phyloP scores from a whole-genome alignment of 2,888 invertebrate genomes.

The Chymomyza procnemis region DNA sequence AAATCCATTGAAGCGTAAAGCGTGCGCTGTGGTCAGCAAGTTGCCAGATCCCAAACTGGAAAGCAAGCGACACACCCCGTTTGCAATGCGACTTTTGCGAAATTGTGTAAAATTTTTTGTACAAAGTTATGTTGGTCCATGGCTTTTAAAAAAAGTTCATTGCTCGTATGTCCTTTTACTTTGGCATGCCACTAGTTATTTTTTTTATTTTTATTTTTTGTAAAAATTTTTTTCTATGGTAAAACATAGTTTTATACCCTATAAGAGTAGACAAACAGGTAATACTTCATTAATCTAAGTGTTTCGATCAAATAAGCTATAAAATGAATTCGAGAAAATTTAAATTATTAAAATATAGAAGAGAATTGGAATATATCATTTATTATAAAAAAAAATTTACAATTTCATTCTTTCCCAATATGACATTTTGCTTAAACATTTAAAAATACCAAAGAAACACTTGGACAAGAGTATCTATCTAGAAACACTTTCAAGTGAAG shows the following conservation, averaged over 20 bases:
- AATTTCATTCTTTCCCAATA: too few species aligned
- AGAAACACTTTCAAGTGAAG: too few species aligned
- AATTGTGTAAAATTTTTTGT: not conserved
- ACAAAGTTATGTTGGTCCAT: not conserved
- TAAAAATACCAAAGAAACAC: too few species aligned
- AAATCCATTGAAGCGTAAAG: constrained; percentile 60
- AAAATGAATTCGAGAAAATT: too few species aligned
- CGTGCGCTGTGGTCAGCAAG: constrained; percentile 35
- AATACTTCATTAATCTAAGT: too few species aligned
- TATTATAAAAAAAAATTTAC: too few species aligned
- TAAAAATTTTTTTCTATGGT: not conserved
- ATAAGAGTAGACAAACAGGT: not conserved
- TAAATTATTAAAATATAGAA: too few species aligned
- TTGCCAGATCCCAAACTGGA: constrained; percentile 8
- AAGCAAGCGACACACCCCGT: constrained; percentile 11
- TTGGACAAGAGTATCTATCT: too few species aligned
- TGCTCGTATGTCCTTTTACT: constrained; percentile 4
- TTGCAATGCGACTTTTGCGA: not conserved
- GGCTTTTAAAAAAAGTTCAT: not conserved
- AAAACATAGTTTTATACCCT: constrained; percentile 26
- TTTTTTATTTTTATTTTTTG: not conserved
- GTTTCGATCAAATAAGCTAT: too few species aligned
- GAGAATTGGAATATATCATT: too few species aligned
- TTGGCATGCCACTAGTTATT: not conserved
- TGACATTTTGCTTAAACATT: too few species aligned